phyloP scores from a whole-genome alignment of 2,113 vertebrate species.

The Neodon shergylaensis region DNA sequence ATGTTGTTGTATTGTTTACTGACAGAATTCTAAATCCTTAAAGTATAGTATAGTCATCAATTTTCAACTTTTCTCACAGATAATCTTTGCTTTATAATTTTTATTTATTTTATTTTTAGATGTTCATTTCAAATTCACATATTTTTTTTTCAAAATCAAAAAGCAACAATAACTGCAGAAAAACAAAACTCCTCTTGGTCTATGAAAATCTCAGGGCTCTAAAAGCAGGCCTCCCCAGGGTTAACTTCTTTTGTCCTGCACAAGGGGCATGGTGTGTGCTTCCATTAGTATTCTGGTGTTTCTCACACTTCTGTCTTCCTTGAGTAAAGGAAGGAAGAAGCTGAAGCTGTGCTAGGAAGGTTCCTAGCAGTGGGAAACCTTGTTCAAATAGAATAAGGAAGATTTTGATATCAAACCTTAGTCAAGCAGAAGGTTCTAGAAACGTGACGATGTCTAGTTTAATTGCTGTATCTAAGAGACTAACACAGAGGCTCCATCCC shows the following conservation, averaged over 20 bases:
- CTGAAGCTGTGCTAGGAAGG: not conserved
- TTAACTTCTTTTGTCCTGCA: not conserved
- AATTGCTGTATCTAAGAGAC: slow-evolving; percentile 34
- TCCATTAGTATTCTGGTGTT: not conserved
- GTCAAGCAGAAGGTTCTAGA: slow-evolving; percentile 43
- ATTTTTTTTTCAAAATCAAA: not conserved
- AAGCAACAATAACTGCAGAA: not conserved
- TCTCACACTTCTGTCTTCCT: not conserved
- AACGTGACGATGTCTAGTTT: slow-evolving; percentile 46
- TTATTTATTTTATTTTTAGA: not conserved
- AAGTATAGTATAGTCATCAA: not conserved
- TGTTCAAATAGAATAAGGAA: slow-evolving; percentile 62
- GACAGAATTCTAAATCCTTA: not conserved
- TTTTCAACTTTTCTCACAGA: not conserved
- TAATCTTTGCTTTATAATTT: not conserved
- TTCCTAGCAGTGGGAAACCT: not conserved
- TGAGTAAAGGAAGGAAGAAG: not conserved
- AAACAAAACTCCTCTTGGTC: not conserved
- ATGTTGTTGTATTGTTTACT: slow-evolving; percentile 16
- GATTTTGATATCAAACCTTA: slow-evolving; percentile 18
- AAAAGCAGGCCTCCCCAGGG: not conserved
- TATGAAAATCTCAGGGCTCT: not conserved
- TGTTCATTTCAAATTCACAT: slow-evolving; percentile 1
- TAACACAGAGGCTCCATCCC: not conserved
- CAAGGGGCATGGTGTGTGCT: not conserved